Conservation (phyloP, 1,140 invertebrate genomes). For the Oedothorax gibbosus region DNA sequence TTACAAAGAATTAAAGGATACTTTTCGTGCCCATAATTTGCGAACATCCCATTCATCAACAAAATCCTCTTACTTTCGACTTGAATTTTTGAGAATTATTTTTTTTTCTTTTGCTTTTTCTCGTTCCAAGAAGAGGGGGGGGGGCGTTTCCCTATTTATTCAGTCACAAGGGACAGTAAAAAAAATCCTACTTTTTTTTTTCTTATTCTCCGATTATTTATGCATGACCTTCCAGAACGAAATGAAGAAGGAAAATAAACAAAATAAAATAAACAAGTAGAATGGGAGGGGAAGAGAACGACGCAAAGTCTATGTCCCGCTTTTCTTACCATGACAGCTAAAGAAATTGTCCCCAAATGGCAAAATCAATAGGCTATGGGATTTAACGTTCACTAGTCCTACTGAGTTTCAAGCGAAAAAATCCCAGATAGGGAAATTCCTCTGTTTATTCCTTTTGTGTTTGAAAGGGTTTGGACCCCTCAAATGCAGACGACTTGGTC, state of each 20-base stretch:
- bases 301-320: slow-evolving; percentile 10
- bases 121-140: not conserved
- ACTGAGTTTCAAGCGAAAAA: slow-evolving; percentile 8
- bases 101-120: slow-evolving; percentile 3
- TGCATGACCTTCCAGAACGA: slow-evolving; percentile 36
- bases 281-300: not conserved
- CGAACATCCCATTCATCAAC: slow-evolving; percentile 27
- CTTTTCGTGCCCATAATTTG: slow-evolving; percentile 33
- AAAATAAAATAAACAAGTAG: not conserved
- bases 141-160: not conserved
- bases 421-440: slow-evolving; percentile 24
- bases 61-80: not conserved
- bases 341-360: slow-evolving; percentile 55
- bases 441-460: slow-evolving; percentile 28
- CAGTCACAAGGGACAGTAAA: slow-evolving; percentile 29
- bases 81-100: no score
- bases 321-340: slow-evolving; percentile 22
- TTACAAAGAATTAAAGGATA: slow-evolving; percentile 19
- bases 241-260: slow-evolving; percentile 4
- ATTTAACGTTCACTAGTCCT: slow-evolving; percentile 43
- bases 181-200: not conserved
- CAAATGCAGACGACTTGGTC: not conserved
- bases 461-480: not conserved
- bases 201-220: slow-evolving; percentile 35
- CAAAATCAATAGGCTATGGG: slow-evolving; percentile 54